These are phyloP conservation scores for Sphaeramia orbicularis DNA, from an alignment of 2,797 vertebrate genomes.

Conservation along the genomic window DNA sequence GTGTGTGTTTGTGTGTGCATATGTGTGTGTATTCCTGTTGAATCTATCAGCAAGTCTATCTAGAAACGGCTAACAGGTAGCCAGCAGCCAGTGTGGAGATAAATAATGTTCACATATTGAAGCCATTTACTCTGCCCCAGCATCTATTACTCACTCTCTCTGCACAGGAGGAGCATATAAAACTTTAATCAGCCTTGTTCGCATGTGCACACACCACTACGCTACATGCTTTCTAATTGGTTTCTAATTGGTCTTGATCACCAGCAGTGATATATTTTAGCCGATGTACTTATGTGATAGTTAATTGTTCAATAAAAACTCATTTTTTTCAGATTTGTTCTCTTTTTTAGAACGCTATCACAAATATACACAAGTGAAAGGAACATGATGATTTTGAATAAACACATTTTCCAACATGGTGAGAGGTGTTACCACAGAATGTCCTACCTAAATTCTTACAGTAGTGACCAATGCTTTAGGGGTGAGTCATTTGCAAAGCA, in stretches of 20 bases:
- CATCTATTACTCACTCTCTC: slow-evolving; percentile 70
- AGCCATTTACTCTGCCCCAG: slow-evolving; percentile 69
- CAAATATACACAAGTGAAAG: no score
- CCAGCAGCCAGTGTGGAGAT: slow-evolving; percentile 64
- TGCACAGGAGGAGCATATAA: slow-evolving; percentile 68
- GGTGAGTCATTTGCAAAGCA: slow-evolving; percentile 19
- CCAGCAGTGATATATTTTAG: slow-evolving; percentile 18
- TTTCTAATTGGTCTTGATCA: slow-evolving; percentile 64
- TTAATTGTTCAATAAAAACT: slow-evolving; percentile 11
- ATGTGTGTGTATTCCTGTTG: slow-evolving; percentile 37
- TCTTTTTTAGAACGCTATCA: background rate
- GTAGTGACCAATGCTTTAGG: slow-evolving; percentile 1
- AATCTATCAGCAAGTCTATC: slow-evolving; percentile 65
- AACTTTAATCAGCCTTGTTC: slow-evolving; percentile 68
- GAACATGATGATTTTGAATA: no score
- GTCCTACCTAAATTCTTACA: background rate
- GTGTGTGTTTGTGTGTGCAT: slow-evolving; percentile 28
- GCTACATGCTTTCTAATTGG: slow-evolving; percentile 55
- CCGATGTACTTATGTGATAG: background rate
- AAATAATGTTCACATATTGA: slow-evolving; percentile 78
- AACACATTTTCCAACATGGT: no score
- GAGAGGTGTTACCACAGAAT: background rate
- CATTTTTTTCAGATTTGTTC: slow-evolving; percentile 1
- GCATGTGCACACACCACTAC: slow-evolving; percentile 48
- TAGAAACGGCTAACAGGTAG: slow-evolving; percentile 78